Base-by-base conservation (phyloP, 2,113 vertebrate species). In the Morone saxatilis region DNA sequence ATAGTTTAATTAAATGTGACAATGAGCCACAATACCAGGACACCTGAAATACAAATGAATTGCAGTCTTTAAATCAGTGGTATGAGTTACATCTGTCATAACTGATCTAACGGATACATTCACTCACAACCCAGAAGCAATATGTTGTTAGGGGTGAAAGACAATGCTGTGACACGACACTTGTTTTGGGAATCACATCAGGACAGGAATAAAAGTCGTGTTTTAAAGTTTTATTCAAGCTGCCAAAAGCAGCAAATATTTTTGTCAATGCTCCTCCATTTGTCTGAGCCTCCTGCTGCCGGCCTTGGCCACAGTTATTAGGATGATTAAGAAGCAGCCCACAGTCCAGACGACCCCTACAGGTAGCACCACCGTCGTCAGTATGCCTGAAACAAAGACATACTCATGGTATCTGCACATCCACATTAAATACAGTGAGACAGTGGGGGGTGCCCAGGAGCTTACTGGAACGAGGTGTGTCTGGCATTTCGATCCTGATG, bases 261-360 rank as follows among this genome's bases (percentile, higher is more conserved):
- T 9, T 11, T 4, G 11, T 84, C 80, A 84, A 25, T 20, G 47
- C 43, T 67, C 12, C 4, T 76, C 60, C 1, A 10, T 36, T n/a
- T 51, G 61, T 38, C 17, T 4, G 1, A 88, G 31, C 81, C 88
- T 85, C 78, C 76, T 90, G 62, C 82, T 89, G 73, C 90, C 91
- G 7, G 90, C 90, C 60, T 93, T 95, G 61, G 91, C 91, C 41
- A 95, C 86, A 1, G 77, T 76, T 68, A 94, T 90, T 76, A 96
- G 82, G 82, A 94, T 25, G 56, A 94, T 20, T 59, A 95, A 68
- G 84, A 96, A 93, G 76, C 94, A 71, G 54, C 92, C 91, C 20
- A 94, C 38, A 5, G 76, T 86, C 92, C 93, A 95, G 54, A 95
- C 76, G 2, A 41, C 85, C 4, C 78, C 91, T 45, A 95, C 83